phyloP scores from a whole-genome alignment of 2,888 invertebrate genomes.

The Eilema sororculum region DNA sequence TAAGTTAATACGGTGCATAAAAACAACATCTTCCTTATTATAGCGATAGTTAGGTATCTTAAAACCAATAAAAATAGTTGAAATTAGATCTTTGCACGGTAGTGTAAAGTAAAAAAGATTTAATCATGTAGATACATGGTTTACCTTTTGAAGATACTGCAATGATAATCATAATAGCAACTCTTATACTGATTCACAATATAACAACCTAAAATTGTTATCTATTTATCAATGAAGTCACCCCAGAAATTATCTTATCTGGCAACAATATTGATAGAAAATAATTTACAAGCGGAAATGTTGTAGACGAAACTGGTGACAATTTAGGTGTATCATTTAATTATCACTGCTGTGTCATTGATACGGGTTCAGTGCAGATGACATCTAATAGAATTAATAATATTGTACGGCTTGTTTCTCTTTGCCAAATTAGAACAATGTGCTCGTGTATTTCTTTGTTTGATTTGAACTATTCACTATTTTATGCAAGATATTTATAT shows the following conservation, averaged over 20 bases:
- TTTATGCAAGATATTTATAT: too few relatives aligned
- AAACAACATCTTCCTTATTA: neutral
- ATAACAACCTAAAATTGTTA: neutral
- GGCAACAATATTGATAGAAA: slow-evolving; percentile 20
- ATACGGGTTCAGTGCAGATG: slow-evolving; percentile 6
- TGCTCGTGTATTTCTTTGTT: neutral
- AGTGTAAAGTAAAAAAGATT: too few relatives aligned
- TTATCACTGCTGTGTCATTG: neutral
- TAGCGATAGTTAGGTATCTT: neutral
- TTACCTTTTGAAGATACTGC: too few relatives aligned
- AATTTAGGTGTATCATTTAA: slow-evolving; percentile 7
- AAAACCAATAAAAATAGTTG: neutral
- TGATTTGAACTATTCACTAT: too few relatives aligned
- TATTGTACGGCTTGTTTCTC: neutral
- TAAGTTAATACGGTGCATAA: neutral
- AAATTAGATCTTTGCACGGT: too few relatives aligned
- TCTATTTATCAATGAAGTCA: slow-evolving; percentile 15
- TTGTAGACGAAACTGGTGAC: neutral
- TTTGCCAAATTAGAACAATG: neutral
- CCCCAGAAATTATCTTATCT: slow-evolving; percentile 22
- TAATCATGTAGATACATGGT: too few relatives aligned
- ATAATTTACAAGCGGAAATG: slow-evolving; percentile 20
- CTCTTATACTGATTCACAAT: neutral
- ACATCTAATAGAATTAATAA: slow-evolving; percentile 5
- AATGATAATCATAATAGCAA: too few relatives aligned